These are phyloP conservation scores for Takifugu rubripes DNA, from an alignment of 2,797 vertebrate species.

Conservation along the genomic window DNA sequence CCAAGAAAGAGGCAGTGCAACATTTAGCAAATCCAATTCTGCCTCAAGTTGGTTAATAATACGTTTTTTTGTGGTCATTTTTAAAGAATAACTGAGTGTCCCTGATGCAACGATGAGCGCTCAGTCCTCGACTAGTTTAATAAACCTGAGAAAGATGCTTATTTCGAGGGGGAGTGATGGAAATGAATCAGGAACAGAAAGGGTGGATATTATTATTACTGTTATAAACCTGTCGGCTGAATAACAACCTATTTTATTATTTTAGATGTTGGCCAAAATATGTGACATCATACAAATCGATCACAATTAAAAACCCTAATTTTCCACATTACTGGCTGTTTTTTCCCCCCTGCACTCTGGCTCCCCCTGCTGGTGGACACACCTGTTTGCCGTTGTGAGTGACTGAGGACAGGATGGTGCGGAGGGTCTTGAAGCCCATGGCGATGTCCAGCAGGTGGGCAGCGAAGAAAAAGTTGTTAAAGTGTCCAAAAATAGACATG, in stretches of 20 bases:
- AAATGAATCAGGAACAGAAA: too few species aligned
- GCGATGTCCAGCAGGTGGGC: conserved; percentile 97
- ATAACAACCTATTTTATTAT: too few species aligned
- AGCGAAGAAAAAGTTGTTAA: conserved; percentile 99
- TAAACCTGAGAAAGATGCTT: too few species aligned
- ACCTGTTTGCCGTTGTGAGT: conserved; percentile 99
- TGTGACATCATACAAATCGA: background rate
- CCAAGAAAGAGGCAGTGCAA: background rate
- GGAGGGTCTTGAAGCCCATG: conserved; percentile 95
- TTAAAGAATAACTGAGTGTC: too few species aligned
- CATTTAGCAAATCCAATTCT: too few species aligned
- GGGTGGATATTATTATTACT: too few species aligned
- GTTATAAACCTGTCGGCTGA: too few species aligned
- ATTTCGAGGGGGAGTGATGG: too few species aligned
- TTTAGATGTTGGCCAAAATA: too few species aligned
- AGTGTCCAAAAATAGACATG: conserved; percentile 97
- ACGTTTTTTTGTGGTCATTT: too few species aligned
- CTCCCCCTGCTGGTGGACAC: conserved; percentile 49
- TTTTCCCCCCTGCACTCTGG: conserved; percentile 14
- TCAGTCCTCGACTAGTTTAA: background rate
- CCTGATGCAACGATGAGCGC: background rate
- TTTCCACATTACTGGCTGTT: background rate
- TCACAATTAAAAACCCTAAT: background rate
- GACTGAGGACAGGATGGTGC: conserved; percentile 96
- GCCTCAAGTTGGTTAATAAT: too few species aligned